Evolutionary conservation across 2,888 invertebrate genomes (phyloP).

Genomic region (Thelaira solivaga): DNA sequence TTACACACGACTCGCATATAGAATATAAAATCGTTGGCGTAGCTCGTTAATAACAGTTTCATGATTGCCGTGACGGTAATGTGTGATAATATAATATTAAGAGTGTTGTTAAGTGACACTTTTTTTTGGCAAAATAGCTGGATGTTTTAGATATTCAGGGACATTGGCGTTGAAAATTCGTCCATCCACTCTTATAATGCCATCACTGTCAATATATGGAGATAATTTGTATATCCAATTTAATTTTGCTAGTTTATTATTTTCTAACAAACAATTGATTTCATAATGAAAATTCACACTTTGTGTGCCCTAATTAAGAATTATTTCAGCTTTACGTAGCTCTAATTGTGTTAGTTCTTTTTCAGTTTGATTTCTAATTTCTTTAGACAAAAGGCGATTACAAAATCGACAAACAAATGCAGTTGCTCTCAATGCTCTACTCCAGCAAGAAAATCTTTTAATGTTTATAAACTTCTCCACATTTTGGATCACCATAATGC

Average conservation of each 20-base stretch:
- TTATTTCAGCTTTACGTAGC: conserved; percentile 20
- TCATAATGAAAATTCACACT: conserved; percentile 4
- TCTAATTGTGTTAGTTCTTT: background rate
- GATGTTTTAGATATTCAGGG: conserved; percentile 15
- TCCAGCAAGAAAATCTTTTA: conserved; percentile 43
- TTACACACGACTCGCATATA: conserved; percentile 40
- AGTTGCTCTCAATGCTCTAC: conserved; percentile 6
- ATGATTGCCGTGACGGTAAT: conserved; percentile 24
- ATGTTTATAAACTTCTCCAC: conserved; percentile 14
- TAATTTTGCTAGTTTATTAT: conserved; percentile 6
- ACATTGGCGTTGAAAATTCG: conserved; percentile 12
- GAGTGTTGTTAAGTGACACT: background rate
- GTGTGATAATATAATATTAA: conserved; percentile 12
- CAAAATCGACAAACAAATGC: conserved; percentile 25
- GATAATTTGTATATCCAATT: conserved; percentile 32
- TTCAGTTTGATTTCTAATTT: background rate
- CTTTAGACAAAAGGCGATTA: too few species aligned
- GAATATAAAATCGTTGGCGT: conserved; percentile 45
- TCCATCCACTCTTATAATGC: conserved; percentile 11
- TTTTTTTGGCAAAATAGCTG: conserved; percentile 27
- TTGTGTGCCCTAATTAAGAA: conserved; percentile 16
- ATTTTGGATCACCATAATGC: background rate
- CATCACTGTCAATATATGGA: conserved; percentile 9
- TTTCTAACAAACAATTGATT: conserved; percentile 2
- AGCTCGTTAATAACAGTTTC: conserved; percentile 56